Percentiles rank a stretch among this genome's conserved stretches.
phyloP scores from a whole-genome alignment of 2,888 invertebrate genomes.

The Zeuzera pyrina region DNA sequence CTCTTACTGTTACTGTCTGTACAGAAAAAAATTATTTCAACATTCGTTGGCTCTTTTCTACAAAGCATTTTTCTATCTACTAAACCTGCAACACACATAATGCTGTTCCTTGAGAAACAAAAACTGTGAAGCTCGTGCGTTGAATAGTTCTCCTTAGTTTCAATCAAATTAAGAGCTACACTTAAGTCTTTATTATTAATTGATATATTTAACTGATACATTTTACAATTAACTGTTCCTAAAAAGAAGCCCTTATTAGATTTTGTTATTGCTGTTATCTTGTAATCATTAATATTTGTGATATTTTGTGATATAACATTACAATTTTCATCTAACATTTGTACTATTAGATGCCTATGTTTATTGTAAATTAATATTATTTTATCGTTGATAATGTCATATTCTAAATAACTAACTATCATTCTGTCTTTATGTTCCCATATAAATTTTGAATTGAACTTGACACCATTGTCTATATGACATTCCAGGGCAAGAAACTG shows the following conservation, averaged over 20 bases:
- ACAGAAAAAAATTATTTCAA: constrained; percentile 35
- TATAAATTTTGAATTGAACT: constrained; percentile 23
- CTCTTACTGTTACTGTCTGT: constrained; percentile 21
- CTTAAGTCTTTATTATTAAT: constrained; percentile 18
- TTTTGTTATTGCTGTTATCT: constrained; percentile 34
- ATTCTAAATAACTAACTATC: constrained; percentile 28
- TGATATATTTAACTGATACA: constrained; percentile 31
- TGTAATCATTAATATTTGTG: constrained; percentile 45
- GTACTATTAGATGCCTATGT: constrained; percentile 45
- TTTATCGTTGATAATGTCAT: constrained; percentile 23
- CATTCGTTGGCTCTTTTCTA: constrained; percentile 32
- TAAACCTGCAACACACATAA: constrained; percentile 30
- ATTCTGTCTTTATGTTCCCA: constrained; percentile 52
- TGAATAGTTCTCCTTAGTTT: constrained; percentile 29
- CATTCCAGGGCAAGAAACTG: constrained; percentile 32
- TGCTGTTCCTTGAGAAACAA: constrained; percentile 32
- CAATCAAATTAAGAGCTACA: constrained; percentile 22
- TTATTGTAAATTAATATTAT: constrained; percentile 40
- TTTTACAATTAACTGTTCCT: constrained; percentile 34
- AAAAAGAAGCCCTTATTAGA: constrained; percentile 25
- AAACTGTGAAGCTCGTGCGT: constrained; percentile 34
- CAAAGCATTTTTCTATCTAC: constrained; percentile 32
- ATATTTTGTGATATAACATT: constrained; percentile 31
- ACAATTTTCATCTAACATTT: constrained; percentile 30
- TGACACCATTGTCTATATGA: constrained; percentile 18